These are phyloP conservation scores for Brienomyrus brachyistius DNA, from an alignment of 2,113 vertebrate species.

Conservation along the genomic window DNA sequence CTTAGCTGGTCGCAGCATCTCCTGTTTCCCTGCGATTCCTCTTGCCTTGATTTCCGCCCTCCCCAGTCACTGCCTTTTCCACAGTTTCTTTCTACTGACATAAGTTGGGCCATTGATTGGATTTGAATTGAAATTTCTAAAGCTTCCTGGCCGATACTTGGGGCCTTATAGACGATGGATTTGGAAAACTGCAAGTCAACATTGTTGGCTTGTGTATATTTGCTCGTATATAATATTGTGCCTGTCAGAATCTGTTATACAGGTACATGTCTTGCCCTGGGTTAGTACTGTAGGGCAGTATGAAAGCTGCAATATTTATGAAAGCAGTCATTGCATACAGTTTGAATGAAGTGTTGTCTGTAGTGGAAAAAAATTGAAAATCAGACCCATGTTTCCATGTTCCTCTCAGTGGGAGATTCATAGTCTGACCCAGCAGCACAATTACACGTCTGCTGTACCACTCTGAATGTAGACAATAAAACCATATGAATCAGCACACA, in stretches of 20 bases:
- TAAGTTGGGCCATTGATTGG: background rate
- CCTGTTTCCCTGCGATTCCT: background rate
- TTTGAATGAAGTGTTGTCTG: background rate
- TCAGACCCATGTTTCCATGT: constrained; percentile 1
- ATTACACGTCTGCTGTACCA: constrained; percentile 13
- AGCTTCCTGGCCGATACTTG: background rate
- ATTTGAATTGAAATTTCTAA: background rate
- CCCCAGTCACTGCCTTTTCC: background rate
- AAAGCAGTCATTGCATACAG: background rate
- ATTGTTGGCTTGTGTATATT: background rate
- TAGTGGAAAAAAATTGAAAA: background rate
- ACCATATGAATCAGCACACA: constrained; percentile 10
- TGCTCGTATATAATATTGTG: background rate
- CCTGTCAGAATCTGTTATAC: background rate
- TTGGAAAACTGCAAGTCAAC: background rate
- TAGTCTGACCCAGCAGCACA: background rate
- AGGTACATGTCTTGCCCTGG: background rate
- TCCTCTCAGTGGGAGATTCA: constrained; percentile 8
- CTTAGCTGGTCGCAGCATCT: background rate
- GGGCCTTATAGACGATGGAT: background rate
- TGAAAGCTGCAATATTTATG: background rate
- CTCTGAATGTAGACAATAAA: constrained; percentile 13
- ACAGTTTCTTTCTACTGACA: background rate
- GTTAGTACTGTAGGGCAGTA: background rate
- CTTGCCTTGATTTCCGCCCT: background rate